Conservation (phyloP, 2,113 vertebrate genomes). For the Ginglymostoma cirratum region DNA sequence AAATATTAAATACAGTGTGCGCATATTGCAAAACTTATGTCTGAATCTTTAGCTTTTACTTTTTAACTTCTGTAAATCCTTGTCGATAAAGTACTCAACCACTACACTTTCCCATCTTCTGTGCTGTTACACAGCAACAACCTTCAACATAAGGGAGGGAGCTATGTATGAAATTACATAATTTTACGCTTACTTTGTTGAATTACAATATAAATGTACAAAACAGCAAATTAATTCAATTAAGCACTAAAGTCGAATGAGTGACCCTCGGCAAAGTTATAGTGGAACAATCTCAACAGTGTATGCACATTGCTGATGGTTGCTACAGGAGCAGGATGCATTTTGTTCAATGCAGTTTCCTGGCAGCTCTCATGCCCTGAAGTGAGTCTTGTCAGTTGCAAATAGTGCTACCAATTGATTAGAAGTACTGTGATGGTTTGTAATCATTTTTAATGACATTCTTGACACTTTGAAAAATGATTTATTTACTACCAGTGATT, state of each 20-base stretch:
- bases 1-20: too few relatives aligned
- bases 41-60: too few relatives aligned
- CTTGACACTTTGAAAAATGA: background rate
- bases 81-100: too few relatives aligned
- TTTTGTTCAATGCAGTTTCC: background rate
- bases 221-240: background rate
- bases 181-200: background rate
- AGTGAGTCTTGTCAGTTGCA: background rate
- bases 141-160: too few relatives aligned
- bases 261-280: background rate
- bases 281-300: background rate
- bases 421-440: background rate
- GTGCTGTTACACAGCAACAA: too few relatives aligned
- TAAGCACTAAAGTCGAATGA: background rate
- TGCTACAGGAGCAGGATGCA: background rate
- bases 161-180: too few relatives aligned
- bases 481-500: conserved; percentile 3
- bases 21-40: too few relatives aligned
- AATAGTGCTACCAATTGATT: background rate
- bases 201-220: background rate
- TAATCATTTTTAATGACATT: background rate
- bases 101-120: too few relatives aligned
- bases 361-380: background rate
- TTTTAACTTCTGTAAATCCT: too few relatives aligned
- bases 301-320: background rate